Evolutionary conservation across 2,888 invertebrate species (phyloP), one percentile per base, ranked within the genome.

Genomic region (Pediacus dermestoides): DNA sequence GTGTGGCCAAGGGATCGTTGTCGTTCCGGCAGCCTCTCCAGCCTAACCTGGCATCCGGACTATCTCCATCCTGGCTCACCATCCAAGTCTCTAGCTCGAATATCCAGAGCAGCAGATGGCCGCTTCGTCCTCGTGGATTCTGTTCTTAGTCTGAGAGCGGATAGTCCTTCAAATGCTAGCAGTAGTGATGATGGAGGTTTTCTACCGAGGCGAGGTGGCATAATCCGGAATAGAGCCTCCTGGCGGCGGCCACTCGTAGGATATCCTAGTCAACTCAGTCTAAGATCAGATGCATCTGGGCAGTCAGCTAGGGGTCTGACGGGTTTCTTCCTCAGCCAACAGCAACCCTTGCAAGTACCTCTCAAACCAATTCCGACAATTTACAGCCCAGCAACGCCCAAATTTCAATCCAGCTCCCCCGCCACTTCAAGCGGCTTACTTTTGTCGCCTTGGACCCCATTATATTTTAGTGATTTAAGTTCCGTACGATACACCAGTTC

Each of bases 181-280:
- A 71, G 71, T 53, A 87, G 86, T 61, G 88, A 88, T 69, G 89
- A 89, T 70, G 89, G 89, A 39, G 89, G 89, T 18, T 89, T 89
- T 70, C 74, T 87, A 39, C 83, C 86, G 35, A 27, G 70, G 11
- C 11, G 73, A 47, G 39, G 46, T 16, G 65, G 70, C 40, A 53
- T 53, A 15, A 43, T 61, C 4, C 66, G 74, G 45, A 73, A 76
- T 16, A 71, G 79, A 12, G 78, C 80, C 15, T 78, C 80, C 1
- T 81, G 81, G 81, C 70, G 81, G 7, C 73, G 75, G 28, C 81
- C 80, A 0, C 64, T 83, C 27, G 78, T 83, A 10, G 78, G 76
- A 9, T 76, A 75, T 45, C 81, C 80, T 35, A 82, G 82, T 55
- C 80, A 82, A 57, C 65, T 82, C 32, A 82, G 82, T 57, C 66